These are phyloP conservation scores for Aleiodes testaceus DNA, from an alignment of 2,888 invertebrate species.

Conservation along the genomic window DNA sequence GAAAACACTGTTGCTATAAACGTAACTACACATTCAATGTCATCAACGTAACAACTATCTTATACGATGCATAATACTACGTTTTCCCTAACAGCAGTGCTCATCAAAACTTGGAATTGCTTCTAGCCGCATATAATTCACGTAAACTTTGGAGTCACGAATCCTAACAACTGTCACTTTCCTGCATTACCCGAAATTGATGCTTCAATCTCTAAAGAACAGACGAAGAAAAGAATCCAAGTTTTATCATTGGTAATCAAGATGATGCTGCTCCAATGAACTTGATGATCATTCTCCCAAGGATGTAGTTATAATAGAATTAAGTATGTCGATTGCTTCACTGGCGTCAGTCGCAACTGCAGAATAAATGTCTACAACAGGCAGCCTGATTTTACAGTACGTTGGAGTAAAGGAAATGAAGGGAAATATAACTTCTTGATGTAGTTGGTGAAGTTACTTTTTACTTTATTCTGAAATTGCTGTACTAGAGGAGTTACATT, in stretches of 20 bases:
- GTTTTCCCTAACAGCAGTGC: conserved; percentile 12
- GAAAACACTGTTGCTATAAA: conserved; percentile 25
- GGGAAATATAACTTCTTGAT: conserved; percentile 7
- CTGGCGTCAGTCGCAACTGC: conserved; percentile 52
- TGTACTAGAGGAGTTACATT: not conserved
- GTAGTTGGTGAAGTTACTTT: not conserved
- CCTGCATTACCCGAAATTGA: conserved; percentile 14
- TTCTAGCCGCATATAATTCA: conserved; percentile 40
- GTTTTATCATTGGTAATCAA: too few relatives aligned
- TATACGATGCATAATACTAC: conserved; percentile 7
- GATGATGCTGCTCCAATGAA: not conserved
- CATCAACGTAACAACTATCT: conserved; percentile 25
- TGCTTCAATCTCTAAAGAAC: too few relatives aligned
- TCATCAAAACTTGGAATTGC: conserved; percentile 43
- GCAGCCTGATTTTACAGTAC: conserved; percentile 60
- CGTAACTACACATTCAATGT: conserved; percentile 37
- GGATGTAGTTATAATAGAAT: not conserved
- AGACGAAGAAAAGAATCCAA: too few relatives aligned
- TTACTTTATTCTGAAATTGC: conserved; percentile 1
- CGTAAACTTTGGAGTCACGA: conserved; percentile 35
- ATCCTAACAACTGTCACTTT: conserved; percentile 10
- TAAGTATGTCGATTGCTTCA: conserved; percentile 39
- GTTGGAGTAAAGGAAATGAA: conserved; percentile 49
- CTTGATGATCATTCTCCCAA: not conserved
- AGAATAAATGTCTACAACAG: conserved; percentile 57